Percentiles rank a stretch among this genome's conserved stretches.
phyloP scores from a whole-genome alignment of 2,113 vertebrate genomes.

The Mohoua ochrocephala region DNA sequence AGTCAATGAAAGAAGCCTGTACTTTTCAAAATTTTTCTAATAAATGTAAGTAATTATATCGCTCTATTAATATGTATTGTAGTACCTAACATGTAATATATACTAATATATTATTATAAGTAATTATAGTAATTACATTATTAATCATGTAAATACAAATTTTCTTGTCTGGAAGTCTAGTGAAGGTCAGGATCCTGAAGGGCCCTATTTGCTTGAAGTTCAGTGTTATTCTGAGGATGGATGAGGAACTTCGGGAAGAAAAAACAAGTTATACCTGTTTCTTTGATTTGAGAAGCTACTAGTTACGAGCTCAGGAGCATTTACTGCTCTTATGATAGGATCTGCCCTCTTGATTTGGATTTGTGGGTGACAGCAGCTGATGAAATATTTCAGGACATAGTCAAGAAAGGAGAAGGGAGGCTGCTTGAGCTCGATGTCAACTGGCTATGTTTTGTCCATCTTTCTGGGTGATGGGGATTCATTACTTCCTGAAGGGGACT shows the following conservation, averaged over 20 bases:
- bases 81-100: not conserved
- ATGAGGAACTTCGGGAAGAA: not conserved
- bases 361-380: not conserved
- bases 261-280: not conserved
- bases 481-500: not conserved
- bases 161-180: not conserved
- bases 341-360: not conserved
- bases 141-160: not conserved
- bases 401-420: not conserved
- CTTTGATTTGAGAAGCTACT: not conserved
- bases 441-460: not conserved
- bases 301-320: not conserved
- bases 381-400: not conserved
- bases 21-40: not conserved
- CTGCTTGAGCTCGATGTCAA: not conserved
- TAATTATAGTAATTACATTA: slow-evolving; percentile 9
- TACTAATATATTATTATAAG: not conserved
- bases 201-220: not conserved
- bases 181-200: not conserved
- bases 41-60: not conserved
- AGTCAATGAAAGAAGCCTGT: not conserved
- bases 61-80: not conserved
- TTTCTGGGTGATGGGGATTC: not conserved
- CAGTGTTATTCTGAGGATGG: not conserved
- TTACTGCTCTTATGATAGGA: not conserved